Percentiles rank a stretch among this genome's conserved stretches.
Evolutionary conservation across 2,888 invertebrate species (phyloP).

Genomic region (Tetranychus truncatus): DNA sequence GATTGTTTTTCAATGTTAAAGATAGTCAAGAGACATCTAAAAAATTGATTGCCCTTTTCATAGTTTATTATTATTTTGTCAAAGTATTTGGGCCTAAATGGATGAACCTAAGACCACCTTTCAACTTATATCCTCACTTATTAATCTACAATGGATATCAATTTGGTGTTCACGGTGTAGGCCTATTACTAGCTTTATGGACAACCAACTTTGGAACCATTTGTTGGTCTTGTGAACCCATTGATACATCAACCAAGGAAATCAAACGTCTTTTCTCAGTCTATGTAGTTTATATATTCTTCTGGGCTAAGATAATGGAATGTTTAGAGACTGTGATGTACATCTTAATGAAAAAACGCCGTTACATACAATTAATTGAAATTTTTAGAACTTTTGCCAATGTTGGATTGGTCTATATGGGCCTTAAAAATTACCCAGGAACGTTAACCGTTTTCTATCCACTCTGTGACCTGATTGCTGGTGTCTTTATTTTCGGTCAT

Average conservation of each 20-base stretch:
- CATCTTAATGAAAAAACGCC: slow-evolving; percentile 11
- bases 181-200: slow-evolving; percentile 8
- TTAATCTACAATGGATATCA: slow-evolving; percentile 6
- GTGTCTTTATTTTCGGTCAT: slow-evolving; percentile 7
- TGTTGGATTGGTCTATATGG: neutral
- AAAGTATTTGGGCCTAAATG: slow-evolving; percentile 11
- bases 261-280: neutral
- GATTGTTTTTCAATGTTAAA: neutral
- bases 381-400: slow-evolving; percentile 2
- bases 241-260: neutral
- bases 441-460: neutral
- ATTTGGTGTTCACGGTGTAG: slow-evolving; percentile 12
- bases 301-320: slow-evolving; percentile 8
- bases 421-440: slow-evolving; percentile 5
- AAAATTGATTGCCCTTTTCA: neutral
- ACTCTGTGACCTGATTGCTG: slow-evolving; percentile 1
- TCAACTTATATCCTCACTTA: neutral
- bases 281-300: neutral
- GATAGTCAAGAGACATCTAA: slow-evolving; percentile 3
- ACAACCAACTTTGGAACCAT: slow-evolving; percentile 5
- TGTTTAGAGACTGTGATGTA: slow-evolving; percentile 5
- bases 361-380: neutral
- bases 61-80: slow-evolving; percentile 8
- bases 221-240: neutral
- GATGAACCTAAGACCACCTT: slow-evolving; percentile 4